A percentile compares a stretch with the other conserved stretches of the same genome.
phyloP scores from a whole-genome alignment of 2,797 vertebrate genomes.

The Onychomys torridus region DNA sequence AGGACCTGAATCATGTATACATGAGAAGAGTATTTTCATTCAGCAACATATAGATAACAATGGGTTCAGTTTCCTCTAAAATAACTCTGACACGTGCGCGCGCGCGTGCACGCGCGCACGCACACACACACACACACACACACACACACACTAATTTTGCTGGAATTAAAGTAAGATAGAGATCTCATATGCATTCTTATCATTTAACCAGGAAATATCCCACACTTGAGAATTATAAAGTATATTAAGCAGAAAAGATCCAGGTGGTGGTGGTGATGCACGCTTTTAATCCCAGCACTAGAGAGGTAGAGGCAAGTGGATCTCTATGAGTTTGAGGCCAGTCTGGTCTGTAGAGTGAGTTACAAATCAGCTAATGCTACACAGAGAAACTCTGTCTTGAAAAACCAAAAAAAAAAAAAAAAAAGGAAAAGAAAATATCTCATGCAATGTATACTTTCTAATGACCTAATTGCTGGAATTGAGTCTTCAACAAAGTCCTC shows the following conservation, averaged over 20 bases:
- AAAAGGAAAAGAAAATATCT: neutral
- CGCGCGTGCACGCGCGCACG: no score
- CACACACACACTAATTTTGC: neutral
- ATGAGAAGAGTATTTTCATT: neutral
- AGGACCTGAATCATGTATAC: neutral
- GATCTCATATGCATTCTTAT: neutral
- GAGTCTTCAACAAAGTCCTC: neutral
- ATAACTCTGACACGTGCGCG: neutral
- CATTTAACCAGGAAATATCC: neutral
- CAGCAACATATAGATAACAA: neutral
- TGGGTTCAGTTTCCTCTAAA: neutral
- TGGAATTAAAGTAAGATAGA: neutral
- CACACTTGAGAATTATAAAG: neutral
- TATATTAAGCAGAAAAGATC: neutral
- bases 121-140: neutral
- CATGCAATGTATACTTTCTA: slow-evolving; percentile 18
- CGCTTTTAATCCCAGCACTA: no score
- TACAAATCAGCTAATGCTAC: no score
- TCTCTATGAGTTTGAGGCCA: no score
- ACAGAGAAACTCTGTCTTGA: no score
- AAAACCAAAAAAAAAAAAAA: no score
- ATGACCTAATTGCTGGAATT: neutral
- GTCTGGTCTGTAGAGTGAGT: no score
- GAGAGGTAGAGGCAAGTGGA: no score
- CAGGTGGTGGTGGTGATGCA: no score